Evolutionary conservation across 2,888 invertebrate species (phyloP), one percentile per base, ranked within the genome.

Genomic region (Crioceris asparagi): DNA sequence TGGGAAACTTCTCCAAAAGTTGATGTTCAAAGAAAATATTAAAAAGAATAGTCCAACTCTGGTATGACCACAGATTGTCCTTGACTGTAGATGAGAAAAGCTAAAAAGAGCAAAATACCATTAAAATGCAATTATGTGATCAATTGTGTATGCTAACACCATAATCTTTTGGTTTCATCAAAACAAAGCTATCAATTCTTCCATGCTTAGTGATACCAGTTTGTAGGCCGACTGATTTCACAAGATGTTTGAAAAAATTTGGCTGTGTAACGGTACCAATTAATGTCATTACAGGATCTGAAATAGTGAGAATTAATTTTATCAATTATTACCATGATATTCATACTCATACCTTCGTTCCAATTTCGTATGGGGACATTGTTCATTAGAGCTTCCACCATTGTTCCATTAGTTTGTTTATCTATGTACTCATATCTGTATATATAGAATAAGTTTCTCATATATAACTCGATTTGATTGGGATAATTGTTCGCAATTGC

Each of bases 1-100:
- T 70, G 1, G 79, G 75, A 41, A 80, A 63, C 56, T 69, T 71
- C 3, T 70, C 69, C 10, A 85, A 57, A 12, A 77, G 56, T 53
- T 75, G 65, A 49, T 64, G 69, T 47, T 80, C 70, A 57, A 84
- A 84, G 21, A 85, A 64, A 29, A 76, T 58, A 62, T 82, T 77
- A 52, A 82, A 82, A 15, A 84, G 55, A 17, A 81, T 69, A 31
- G 76, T 69, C 10, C 68, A 57, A 3, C 71, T 62, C 47, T 74
- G 70, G 49, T 81, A 78, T 0, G 62, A 46, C 32, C 63, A 45
- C 4, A 40, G 65, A 41, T 74, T 72, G 32, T 70, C 61, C 31
- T 69, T 62, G 31, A 64, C 69, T 46, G 67, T 68, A 54, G 75
- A 71, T 46, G 75, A 71, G 50, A 75, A 68, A 64, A 73, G 66